Evolutionary conservation across 2,888 invertebrate species (phyloP).

Genomic region (Aphidius colemani): DNA sequence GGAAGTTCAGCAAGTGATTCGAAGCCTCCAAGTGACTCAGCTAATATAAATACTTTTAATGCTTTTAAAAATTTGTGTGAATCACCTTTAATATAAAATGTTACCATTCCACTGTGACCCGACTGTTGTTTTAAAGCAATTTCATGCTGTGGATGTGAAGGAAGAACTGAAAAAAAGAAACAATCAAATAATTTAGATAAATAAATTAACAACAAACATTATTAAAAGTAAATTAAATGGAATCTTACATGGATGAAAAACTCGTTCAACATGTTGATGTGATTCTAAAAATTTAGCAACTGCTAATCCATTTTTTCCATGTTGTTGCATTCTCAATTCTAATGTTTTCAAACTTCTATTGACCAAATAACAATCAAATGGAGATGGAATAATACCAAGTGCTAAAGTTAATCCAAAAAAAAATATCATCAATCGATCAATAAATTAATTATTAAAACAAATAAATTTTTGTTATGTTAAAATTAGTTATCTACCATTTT

Average conservation of each 20-base stretch:
- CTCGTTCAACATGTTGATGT: constrained; percentile 79
- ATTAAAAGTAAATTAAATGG: constrained; percentile 7
- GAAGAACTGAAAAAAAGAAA: constrained; percentile 65
- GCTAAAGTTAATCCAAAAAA: constrained; percentile 62
- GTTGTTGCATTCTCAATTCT: constrained; percentile 87
- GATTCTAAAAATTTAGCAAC: constrained; percentile 82
- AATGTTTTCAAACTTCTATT: constrained; percentile 93
- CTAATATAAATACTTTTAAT: constrained; percentile 81
- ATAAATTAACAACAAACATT: constrained; percentile 1
- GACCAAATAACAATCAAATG: constrained; percentile 94
- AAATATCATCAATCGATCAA: background rate
- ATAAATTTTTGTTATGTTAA: background rate
- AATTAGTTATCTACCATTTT: constrained; percentile 71
- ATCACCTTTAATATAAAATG: constrained; percentile 85
- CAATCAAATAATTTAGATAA: background rate
- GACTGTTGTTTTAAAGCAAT: constrained; percentile 79
- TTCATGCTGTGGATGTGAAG: constrained; percentile 85
- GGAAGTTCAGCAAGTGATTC: constrained; percentile 95
- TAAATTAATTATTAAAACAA: constrained; percentile 1
- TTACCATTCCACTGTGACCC: constrained; percentile 91
- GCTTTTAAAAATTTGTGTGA: constrained; percentile 75
- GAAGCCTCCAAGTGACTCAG: constrained; percentile 94
- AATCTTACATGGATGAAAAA: constrained; percentile 77
- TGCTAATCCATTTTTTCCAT: constrained; percentile 76
- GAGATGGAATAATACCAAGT: constrained; percentile 91